Base-by-base conservation (phyloP, 2,888 invertebrate genomes). In the Drosophila paramelanica region DNA sequence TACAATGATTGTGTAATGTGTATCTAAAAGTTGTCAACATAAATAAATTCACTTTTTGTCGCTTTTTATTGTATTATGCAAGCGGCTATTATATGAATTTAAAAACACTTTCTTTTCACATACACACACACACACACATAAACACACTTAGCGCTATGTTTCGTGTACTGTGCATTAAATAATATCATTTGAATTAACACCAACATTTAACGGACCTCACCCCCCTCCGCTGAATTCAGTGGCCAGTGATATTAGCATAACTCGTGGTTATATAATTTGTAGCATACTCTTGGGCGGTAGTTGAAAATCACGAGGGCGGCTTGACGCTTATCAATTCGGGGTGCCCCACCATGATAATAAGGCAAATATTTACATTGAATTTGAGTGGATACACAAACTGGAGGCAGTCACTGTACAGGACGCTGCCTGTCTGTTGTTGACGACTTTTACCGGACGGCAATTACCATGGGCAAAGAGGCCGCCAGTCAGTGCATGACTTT, bases 151-250 rank as follows among this genome's bases (percentile, higher is more conserved):
- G 39, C 46, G 53, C 45, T 45, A 33, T 49, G 62, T 78, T 78
- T 79, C 88, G 82, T 82, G 82, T 71, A 75, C 84, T 70, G 50
- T 71, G 88, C 83, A 83, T 83, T 83, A 83, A 83, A 83, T 83
- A 83, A 88, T 83, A 83, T 83, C 83, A 77, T 83, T 83, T 67
- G 88, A 88, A 82, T 83, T 83, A 83, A 88, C 83, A 88, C 83
- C 83, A 73, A 62, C 61, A 67, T 55, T 61, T 42, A 68, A 39
- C 36, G 49, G 47, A 14, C 68, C 52, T 27, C 7, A 2, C 5
- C 36, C 64, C 39, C 2, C 23, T 20, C 7, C 38, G 3, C 31
- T 36, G 41, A 17, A 51, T 43, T 27, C 56, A 5, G 11, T 42
- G 13, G 2, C 36, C 39, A 13, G 36, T 13, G 20, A 60, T 73